A percentile compares a stretch with the other conserved stretches of the same genome.
phyloP scores from a whole-genome alignment of 1,140 invertebrate genomes.

The Nephotettix cincticeps region DNA sequence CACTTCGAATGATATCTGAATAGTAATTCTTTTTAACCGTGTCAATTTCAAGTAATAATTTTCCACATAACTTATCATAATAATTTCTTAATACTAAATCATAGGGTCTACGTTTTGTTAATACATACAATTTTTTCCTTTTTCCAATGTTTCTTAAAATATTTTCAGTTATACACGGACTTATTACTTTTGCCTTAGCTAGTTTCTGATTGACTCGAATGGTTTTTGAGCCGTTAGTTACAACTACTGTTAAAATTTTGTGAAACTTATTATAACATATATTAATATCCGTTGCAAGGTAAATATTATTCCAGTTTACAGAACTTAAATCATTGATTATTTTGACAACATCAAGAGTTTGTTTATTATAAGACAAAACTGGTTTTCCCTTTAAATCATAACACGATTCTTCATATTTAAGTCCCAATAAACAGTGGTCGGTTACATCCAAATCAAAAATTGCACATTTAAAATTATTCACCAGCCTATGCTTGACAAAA shows the following conservation, averaged over 20 bases:
- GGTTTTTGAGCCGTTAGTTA: neutral
- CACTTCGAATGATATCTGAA: slow-evolving; percentile 4
- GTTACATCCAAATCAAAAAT: neutral
- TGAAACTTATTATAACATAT: no score
- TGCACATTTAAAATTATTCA: neutral
- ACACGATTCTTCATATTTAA: neutral
- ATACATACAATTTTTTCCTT: slow-evolving; percentile 6
- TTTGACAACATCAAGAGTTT: neutral
- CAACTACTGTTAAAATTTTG: no score
- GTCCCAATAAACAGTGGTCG: neutral
- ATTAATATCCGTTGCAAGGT: no score
- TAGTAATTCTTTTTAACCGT: neutral
- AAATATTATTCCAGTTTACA: no score
- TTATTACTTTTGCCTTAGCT: slow-evolving; percentile 14
- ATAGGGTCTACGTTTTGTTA: neutral
- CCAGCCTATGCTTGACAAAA: neutral
- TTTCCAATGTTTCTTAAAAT: neutral
- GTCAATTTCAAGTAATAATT: slow-evolving; percentile 17
- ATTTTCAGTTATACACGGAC: neutral
- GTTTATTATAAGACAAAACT: neutral
- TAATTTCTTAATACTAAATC: slow-evolving; percentile 1
- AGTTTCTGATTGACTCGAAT: neutral
- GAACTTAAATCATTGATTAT: no score
- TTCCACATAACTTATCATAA: neutral
- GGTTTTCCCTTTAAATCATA: neutral